Evolutionary conservation across 2,888 invertebrate species (phyloP).

Genomic region (Monoplex corrugatus): DNA sequence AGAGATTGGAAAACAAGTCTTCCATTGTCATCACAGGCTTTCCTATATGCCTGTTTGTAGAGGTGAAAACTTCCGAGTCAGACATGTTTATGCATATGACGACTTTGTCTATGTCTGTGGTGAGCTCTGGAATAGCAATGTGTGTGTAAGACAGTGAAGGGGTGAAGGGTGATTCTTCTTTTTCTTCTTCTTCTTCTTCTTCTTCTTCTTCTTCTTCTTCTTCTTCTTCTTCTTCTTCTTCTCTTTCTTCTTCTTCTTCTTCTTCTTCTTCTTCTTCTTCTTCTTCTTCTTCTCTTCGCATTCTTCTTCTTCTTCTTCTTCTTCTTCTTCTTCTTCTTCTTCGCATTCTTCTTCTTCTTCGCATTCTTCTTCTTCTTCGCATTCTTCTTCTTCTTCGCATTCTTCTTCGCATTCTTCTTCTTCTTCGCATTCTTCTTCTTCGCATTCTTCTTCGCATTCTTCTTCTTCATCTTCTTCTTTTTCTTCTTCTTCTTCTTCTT

Average conservation of each 20-base stretch:
- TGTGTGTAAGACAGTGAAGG: too few species aligned
- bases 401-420: not conserved
- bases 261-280: not conserved
- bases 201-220: constrained; percentile 20
- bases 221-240: not conserved
- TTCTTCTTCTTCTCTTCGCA: not conserved
- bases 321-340: not conserved
- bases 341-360: not conserved
- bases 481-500: not conserved
- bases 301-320: not conserved
- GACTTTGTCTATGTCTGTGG: too few species aligned
- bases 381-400: not conserved
- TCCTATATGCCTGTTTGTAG: too few species aligned
- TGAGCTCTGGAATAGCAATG: too few species aligned
- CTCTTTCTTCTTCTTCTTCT: not conserved
- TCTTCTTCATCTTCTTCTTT: not conserved
- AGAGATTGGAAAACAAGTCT: too few species aligned
- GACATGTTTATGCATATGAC: too few species aligned
- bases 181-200: not conserved
- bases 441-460: not conserved
- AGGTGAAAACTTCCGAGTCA: too few species aligned
- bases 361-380: not conserved
- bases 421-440: not conserved
- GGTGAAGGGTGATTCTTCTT: too few species aligned
- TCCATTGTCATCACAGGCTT: too few species aligned